These are phyloP conservation scores for Triplophysa bombifrons DNA, from an alignment of 2,797 vertebrate species.

Conservation along the genomic window DNA sequence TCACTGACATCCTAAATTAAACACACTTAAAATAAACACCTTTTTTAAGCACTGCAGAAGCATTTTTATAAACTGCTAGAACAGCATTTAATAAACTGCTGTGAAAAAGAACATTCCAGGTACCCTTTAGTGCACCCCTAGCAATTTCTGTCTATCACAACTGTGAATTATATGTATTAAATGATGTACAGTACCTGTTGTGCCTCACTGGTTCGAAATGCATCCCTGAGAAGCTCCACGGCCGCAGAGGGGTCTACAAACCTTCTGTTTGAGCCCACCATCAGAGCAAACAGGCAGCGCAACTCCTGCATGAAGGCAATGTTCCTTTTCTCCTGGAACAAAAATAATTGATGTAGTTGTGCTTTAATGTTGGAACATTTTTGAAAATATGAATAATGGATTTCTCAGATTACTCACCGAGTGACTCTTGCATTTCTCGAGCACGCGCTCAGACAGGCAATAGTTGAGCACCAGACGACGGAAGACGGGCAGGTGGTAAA, in stretches of 20 bases:
- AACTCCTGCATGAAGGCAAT: conserved; percentile 96
- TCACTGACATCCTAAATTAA: conserved; percentile 94
- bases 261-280: conserved; percentile 89
- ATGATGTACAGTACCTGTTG: conserved; percentile 84
- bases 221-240: conserved; percentile 88
- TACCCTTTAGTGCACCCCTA: neutral
- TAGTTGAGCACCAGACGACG: conserved; percentile 92
- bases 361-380: neutral
- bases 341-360: neutral
- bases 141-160: conserved; percentile 17
- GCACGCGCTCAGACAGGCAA: conserved; percentile 80
- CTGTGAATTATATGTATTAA: conserved; percentile 24
- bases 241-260: conserved; percentile 94
- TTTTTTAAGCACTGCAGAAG: conserved; percentile 14
- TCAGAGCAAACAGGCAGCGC: conserved; percentile 90
- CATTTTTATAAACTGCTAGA: conserved; percentile 36
- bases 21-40: conserved; percentile 57
- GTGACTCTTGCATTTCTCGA: conserved; percentile 85
- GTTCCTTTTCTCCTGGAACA: conserved; percentile 90
- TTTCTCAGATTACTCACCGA: conserved; percentile 78
- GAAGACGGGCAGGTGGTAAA: conserved; percentile 94
- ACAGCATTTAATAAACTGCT: neutral
- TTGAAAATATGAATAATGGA: neutral
- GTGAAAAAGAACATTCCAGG: neutral
- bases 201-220: conserved; percentile 88